Base-by-base conservation (phyloP, 2,888 invertebrate species). In the Ophion slaviceki region DNA sequence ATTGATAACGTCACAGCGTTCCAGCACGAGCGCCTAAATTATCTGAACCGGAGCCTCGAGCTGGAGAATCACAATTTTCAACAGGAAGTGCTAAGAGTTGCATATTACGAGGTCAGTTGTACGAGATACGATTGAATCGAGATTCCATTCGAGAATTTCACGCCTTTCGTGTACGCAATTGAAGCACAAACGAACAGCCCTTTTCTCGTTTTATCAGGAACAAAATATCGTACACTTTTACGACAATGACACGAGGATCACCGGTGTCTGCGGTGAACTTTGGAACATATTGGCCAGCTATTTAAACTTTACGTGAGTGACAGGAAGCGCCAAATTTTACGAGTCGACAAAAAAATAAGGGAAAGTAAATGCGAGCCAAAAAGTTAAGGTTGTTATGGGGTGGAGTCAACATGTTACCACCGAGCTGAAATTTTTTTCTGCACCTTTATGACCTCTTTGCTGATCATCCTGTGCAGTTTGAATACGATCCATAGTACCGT, bases 261-360 rank as follows among this genome's bases (percentile, higher is more conserved):
- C 71, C 24, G 90, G 90, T 14, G 17, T 86, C 1, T 76, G 71
- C 2, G 90, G 89, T 7, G 88, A 90, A 0, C 53, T 87, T 2
- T 90, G 90, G 90, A 86, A 45, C 11, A 79, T 62, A 14, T 83
- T 90, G 3, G 32, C 88, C 1, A 84, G 89, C 36, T 66, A 68
- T 32, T 78, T 90, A 67, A 90, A 90, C 68, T 89, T 90, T 24
- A 90, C 89, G 90, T 90, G 84, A 62, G 78, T 70, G 45, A 36
- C 32, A n/a, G 57, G 67, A 24, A 32, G 28, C 24, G 2, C 14
- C 8, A 10, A 45, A 40, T 24, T 14, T 47, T 2, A 47, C 11
- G 47, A 47, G 5, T 6, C 10, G 7, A 20, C 5, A 61, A 61
- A 20, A 6, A 20, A 20, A n/a, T 0, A 61, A 61, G n/a, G 8